Conservation (phyloP, 2,113 vertebrate species). For the Oenanthe melanoleuca region DNA sequence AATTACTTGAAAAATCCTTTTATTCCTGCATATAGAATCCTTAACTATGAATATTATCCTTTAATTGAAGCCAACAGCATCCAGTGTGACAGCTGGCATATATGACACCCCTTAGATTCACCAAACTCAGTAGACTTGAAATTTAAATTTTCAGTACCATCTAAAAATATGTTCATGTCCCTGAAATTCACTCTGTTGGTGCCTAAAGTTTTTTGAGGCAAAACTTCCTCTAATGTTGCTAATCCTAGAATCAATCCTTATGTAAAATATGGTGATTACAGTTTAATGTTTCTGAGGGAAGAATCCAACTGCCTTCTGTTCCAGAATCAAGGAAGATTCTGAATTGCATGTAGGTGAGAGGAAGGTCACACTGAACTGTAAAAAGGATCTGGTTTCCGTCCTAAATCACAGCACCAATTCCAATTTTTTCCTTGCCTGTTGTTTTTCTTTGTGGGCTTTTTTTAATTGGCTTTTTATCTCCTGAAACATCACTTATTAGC, state of each 20-base stretch:
- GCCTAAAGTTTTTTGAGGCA: neutral
- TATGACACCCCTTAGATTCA: neutral
- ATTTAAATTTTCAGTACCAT: neutral
- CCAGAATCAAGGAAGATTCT: neutral
- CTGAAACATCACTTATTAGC: neutral
- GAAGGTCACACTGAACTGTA: neutral
- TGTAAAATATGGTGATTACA: neutral
- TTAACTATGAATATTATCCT: neutral
- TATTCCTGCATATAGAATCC: neutral
- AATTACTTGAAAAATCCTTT: constrained; percentile 8
- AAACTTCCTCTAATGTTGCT: neutral
- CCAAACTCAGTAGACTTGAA: neutral
- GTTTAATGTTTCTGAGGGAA: neutral
- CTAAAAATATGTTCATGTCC: neutral
- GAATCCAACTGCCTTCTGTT: neutral
- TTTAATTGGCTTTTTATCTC: neutral
- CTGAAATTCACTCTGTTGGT: neutral
- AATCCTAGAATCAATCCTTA: neutral
- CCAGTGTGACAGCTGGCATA: neutral
- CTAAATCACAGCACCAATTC: neutral
- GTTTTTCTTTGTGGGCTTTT: neutral
- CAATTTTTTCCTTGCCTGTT: neutral
- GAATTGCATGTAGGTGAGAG: neutral
- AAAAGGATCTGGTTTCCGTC: neutral
- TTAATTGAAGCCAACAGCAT: neutral